A percentile compares a stretch with the other conserved stretches of the same genome.
Evolutionary conservation across 53 echinoderm and acorn worm genomes (phyloP).

Genomic region (Temnopleurus reevesii): DNA sequence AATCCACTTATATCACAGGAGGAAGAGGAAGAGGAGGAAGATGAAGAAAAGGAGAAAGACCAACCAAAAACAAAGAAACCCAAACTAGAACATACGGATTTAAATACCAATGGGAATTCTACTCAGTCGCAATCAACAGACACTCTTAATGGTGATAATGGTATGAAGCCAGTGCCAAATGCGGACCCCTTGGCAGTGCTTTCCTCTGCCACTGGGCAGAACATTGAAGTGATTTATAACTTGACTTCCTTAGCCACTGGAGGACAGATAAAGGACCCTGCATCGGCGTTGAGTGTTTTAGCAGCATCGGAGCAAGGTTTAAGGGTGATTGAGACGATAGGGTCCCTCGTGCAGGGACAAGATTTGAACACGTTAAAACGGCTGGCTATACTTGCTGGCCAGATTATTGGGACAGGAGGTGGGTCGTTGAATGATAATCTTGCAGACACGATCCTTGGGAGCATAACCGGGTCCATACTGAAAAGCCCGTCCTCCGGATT

Average conservation of each 20-base stretch:
- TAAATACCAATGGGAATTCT: slow-evolving; percentile 15
- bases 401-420: slow-evolving; percentile 35
- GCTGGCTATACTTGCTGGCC: slow-evolving; percentile 31
- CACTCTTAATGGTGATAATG: background rate
- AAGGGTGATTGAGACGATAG: slow-evolving; percentile 44
- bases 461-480: slow-evolving; percentile 27
- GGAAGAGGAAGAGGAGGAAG: slow-evolving; percentile 11
- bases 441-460: slow-evolving; percentile 51
- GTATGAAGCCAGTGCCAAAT: background rate
- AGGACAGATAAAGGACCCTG: slow-evolving; percentile 50
- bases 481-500: background rate
- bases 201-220: slow-evolving; percentile 44
- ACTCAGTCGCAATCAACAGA: background rate
- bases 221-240: slow-evolving; percentile 51
- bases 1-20: background rate
- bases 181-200: slow-evolving; percentile 37
- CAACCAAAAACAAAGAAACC: slow-evolving; percentile 39
- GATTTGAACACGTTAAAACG: slow-evolving; percentile 29
- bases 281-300: slow-evolving; percentile 39
- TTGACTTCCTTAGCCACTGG: slow-evolving; percentile 53
- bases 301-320: slow-evolving; percentile 43
- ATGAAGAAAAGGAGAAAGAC: background rate
- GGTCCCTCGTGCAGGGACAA: slow-evolving; percentile 46
- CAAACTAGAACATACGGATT: background rate
- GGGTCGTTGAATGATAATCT: slow-evolving; percentile 35